phyloP scores from a whole-genome alignment of 1,140 invertebrate genomes.

The Conus betulinus region DNA sequence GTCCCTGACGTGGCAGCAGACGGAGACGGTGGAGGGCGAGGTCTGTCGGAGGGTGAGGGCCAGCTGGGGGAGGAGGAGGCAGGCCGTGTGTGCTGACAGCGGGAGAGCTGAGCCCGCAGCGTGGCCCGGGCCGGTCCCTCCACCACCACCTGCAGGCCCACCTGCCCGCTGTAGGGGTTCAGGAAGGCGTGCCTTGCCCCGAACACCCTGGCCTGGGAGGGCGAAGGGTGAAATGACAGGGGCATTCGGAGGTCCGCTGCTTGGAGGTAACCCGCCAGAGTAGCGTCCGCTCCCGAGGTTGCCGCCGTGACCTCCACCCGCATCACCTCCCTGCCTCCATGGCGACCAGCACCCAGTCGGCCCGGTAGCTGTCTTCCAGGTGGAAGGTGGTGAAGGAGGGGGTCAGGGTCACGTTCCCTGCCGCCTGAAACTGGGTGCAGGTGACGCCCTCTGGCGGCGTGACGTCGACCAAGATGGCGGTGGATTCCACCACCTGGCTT shows the following conservation, averaged over 20 bases:
- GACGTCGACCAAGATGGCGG: slow-evolving; percentile 47
- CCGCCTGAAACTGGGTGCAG: slow-evolving; percentile 19
- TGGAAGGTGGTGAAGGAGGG: neutral
- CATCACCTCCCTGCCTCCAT: neutral
- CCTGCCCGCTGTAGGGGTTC: neutral
- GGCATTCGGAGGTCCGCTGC: neutral
- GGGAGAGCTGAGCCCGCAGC: neutral
- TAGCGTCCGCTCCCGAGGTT: neutral
- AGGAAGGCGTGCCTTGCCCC: neutral
- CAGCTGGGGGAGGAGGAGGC: neutral
- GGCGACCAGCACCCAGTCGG: neutral
- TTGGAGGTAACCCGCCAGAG: neutral
- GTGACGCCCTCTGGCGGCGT: slow-evolving; percentile 40
- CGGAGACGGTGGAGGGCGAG: slow-evolving; percentile 26
- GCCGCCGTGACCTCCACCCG: neutral
- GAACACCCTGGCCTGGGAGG: neutral
- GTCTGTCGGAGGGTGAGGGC: slow-evolving; percentile 40
- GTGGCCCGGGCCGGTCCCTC: neutral
- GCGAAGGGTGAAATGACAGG: neutral
- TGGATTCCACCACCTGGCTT: slow-evolving; percentile 33
- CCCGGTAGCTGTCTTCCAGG: neutral
- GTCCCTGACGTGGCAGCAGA: slow-evolving; percentile 42
- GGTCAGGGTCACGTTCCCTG: neutral
- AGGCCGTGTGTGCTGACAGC: neutral
- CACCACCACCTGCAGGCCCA: neutral